Evolutionary conservation across 2,113 vertebrate genomes (phyloP).

Genomic region (Tamias sibiricus): DNA sequence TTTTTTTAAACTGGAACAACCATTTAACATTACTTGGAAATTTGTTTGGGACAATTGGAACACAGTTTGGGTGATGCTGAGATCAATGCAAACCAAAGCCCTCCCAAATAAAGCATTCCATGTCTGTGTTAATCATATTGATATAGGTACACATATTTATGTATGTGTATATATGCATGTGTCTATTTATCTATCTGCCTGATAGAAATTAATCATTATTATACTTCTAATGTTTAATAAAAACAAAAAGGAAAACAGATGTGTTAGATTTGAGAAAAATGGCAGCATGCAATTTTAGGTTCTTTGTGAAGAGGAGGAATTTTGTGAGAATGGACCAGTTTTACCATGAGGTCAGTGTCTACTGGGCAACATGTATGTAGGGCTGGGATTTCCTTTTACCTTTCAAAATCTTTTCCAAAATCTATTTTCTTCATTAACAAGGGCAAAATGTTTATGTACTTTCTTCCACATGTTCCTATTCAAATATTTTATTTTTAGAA

Average conservation of each 20-base stretch:
- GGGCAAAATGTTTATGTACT: not conserved
- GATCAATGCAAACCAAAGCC: not conserved
- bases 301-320: not conserved
- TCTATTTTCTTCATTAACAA: not conserved
- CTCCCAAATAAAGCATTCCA: not conserved
- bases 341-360: not conserved
- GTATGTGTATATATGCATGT: no score
- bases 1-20: not conserved
- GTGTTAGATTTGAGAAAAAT: conserved; percentile 49
- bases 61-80: not conserved
- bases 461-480: conserved; percentile 2
- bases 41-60: no score
- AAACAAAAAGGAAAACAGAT: not conserved
- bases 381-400: not conserved
- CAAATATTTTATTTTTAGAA: conserved; percentile 57
- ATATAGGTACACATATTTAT: not conserved
- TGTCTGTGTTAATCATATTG: not conserved
- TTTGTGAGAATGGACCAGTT: conserved; percentile 20
- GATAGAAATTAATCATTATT: conserved; percentile 18
- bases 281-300: not conserved
- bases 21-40: not conserved
- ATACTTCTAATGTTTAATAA: not conserved
- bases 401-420: conserved; percentile 31
- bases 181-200: not conserved
- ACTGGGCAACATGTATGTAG: not conserved